These are phyloP conservation scores for Drosophila auraria DNA, from an alignment of 1,140 invertebrate species.

Conservation along the genomic window DNA sequence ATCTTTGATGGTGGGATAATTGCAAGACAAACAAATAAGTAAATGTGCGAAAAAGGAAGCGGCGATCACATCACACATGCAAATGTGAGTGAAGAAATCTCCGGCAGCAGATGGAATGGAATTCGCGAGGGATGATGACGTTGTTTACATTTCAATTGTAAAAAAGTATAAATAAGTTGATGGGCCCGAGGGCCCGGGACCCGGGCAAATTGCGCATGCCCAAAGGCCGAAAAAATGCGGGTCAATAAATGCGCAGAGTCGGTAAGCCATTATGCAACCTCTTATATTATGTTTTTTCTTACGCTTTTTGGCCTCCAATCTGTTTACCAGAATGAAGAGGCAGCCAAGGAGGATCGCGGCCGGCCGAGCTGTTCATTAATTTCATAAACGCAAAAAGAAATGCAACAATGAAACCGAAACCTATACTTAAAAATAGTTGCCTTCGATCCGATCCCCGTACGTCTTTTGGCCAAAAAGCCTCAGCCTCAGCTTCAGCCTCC, in stretches of 20 bases:
- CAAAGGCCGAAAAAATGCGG: conserved; percentile 66
- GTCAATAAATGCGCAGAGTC: conserved; percentile 69
- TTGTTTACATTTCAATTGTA: conserved; percentile 81
- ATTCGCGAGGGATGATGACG: conserved; percentile 33
- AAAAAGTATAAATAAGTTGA: conserved; percentile 66
- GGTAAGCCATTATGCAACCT: conserved; percentile 68
- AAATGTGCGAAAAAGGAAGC: conserved; percentile 45
- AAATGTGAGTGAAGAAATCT: conserved; percentile 32
- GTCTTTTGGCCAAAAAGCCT: conserved; percentile 12
- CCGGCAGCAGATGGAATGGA: conserved; percentile 22
- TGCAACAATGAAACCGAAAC: conserved; percentile 83
- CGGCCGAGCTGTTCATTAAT: conserved; percentile 75
- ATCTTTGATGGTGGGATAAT: conserved; percentile 53
- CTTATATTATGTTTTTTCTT: conserved; percentile 17
- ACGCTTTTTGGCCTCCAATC: conserved; percentile 37
- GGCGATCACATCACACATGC: conserved; percentile 42
- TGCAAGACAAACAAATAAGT: conserved; percentile 63
- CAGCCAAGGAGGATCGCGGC: conserved; percentile 32
- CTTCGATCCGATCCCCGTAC: conserved; percentile 2
- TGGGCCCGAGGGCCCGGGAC: conserved; percentile 61
- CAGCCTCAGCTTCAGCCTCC: background rate
- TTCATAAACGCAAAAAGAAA: conserved; percentile 82
- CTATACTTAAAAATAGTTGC: conserved; percentile 81
- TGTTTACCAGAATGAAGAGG: conserved; percentile 36
- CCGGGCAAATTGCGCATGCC: conserved; percentile 60